Evolutionary conservation across 2,113 vertebrate species (phyloP).

Genomic region (Myrmophylax atrothorax): DNA sequence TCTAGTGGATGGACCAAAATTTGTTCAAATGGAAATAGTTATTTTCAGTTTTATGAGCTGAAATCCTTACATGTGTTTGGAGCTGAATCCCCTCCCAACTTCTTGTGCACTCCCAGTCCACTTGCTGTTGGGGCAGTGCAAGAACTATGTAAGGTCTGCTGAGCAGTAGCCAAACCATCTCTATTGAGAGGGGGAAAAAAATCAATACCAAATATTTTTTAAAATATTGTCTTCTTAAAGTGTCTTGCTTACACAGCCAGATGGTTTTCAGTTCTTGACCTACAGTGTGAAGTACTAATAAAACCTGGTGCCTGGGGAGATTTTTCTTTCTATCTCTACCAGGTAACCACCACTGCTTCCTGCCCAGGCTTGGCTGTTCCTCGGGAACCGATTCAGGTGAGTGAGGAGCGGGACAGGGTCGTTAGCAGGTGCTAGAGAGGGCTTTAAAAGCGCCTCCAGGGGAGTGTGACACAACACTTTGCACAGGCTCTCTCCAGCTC

Average conservation of each 20-base stretch:
- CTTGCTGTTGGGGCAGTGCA: rapidly evolving
- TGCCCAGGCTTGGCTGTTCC: too few relatives aligned
- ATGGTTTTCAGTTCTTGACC: neutral
- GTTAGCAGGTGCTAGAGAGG: too few relatives aligned
- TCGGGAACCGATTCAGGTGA: too few relatives aligned
- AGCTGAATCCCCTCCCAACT: neutral
- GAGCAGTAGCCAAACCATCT: neutral
- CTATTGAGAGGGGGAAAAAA: rapidly evolving
- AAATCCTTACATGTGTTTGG: neutral
- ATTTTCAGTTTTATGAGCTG: neutral
- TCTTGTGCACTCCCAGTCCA: too few relatives aligned
- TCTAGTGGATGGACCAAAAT: neutral
- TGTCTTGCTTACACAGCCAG: neutral
- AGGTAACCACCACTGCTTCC: neutral
- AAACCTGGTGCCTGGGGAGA: neutral
- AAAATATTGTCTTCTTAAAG: neutral
- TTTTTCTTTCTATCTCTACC: neutral
- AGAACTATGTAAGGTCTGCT: neutral
- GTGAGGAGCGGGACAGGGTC: too few relatives aligned
- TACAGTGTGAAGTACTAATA: neutral
- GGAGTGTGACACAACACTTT: too few relatives aligned
- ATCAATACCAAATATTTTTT: neutral
- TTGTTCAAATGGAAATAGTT: neutral
- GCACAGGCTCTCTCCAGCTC: too few relatives aligned
- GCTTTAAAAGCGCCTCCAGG: too few relatives aligned